Evolutionary conservation across 2,113 vertebrate genomes (phyloP).

Genomic region (Perca schrenkii): DNA sequence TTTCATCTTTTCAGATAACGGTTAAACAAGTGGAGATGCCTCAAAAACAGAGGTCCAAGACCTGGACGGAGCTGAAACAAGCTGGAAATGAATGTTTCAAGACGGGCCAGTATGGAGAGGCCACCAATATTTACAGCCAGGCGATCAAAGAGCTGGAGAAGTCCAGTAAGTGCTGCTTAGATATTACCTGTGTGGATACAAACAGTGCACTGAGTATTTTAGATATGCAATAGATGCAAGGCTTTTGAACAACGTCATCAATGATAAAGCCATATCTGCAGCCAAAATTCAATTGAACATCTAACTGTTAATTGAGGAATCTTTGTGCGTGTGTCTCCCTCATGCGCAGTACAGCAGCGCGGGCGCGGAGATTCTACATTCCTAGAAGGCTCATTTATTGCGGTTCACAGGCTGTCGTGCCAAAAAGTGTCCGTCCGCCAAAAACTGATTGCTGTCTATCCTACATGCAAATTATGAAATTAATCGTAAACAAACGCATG

Average conservation of each 20-base stretch:
- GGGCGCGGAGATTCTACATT: too few relatives aligned
- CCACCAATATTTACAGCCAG: conserved; percentile 86
- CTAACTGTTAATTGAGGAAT: too few relatives aligned
- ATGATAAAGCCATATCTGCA: too few relatives aligned
- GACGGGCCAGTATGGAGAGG: conserved; percentile 91
- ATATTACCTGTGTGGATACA: not conserved
- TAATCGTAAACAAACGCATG: too few relatives aligned
- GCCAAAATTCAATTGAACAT: not conserved
- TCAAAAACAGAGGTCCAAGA: conserved; percentile 77
- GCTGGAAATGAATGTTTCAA: conserved; percentile 91
- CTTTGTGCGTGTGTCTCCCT: too few relatives aligned
- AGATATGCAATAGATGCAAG: not conserved
- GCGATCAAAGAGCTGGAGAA: conserved; percentile 87
- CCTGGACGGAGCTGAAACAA: conserved; percentile 85
- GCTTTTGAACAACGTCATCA: not conserved
- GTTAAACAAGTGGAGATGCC: conserved; percentile 78
- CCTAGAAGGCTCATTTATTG: too few relatives aligned
- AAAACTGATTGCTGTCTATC: too few relatives aligned
- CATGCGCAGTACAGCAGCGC: too few relatives aligned
- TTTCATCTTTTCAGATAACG: conserved; percentile 6
- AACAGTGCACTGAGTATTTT: too few relatives aligned
- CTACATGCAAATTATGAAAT: too few relatives aligned
- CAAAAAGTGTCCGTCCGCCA: too few relatives aligned
- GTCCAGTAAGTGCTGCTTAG: conserved; percentile 75
- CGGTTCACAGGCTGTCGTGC: too few relatives aligned